Percentiles rank a stretch among this genome's conserved stretches.
These are phyloP conservation scores for Tamias sibiricus DNA, from an alignment of 2,113 vertebrate genomes.

Conservation along the genomic window DNA sequence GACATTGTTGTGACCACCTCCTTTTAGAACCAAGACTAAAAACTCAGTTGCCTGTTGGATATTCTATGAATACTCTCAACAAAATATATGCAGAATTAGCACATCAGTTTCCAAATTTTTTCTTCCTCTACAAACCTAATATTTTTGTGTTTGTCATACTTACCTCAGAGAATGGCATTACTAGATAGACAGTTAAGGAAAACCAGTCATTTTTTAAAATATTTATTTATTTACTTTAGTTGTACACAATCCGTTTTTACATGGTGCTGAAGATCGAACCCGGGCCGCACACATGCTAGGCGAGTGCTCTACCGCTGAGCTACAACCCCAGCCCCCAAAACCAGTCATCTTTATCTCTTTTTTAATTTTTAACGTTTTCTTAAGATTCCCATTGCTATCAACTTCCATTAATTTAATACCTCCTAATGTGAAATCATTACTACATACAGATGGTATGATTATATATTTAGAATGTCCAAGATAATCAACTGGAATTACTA, in stretches of 20 bases:
- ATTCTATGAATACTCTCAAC: background rate
- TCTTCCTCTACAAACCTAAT: background rate
- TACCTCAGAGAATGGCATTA: slow-evolving; percentile 28
- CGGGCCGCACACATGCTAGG: no score
- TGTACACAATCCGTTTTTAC: no score
- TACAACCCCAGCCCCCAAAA: no score
- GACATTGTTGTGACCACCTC: background rate
- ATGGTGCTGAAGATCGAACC: no score
- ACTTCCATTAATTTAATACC: background rate
- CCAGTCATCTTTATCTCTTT: background rate
- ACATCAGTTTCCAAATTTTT: background rate
- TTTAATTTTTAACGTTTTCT: background rate
- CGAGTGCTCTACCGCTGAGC: no score
- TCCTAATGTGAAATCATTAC: background rate
- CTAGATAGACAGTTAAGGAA: background rate
- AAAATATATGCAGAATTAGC: background rate
- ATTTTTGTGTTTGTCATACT: background rate
- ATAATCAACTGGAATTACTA: background rate
- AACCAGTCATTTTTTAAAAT: background rate
- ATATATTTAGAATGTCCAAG: background rate
- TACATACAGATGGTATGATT: background rate
- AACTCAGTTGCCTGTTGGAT: background rate
- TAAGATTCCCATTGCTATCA: background rate
- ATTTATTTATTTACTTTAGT: no score
- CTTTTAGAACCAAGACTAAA: slow-evolving; percentile 1